phyloP scores from a whole-genome alignment of 1,140 invertebrate genomes.

The Conus ventricosus region DNA sequence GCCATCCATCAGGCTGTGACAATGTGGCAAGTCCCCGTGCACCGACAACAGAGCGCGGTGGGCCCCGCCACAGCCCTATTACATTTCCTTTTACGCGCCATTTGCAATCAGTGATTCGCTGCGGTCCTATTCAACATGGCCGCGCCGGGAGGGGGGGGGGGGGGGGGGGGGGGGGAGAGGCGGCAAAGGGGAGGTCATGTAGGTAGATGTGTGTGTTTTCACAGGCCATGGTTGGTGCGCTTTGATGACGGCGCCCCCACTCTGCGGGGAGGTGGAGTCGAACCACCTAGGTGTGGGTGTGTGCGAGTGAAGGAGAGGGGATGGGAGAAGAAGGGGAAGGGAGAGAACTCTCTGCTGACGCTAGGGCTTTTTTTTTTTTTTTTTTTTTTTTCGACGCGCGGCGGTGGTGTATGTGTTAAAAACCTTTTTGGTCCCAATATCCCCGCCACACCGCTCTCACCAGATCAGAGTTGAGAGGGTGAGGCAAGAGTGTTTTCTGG shows the following conservation, averaged over 20 bases:
- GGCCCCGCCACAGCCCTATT: slow-evolving; percentile 5
- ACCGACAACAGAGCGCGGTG: not conserved
- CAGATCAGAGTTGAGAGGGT: no score
- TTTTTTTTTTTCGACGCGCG: no score
- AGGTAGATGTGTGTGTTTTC: slow-evolving; percentile 24
- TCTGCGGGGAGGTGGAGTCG: not conserved
- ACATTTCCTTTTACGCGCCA: slow-evolving; percentile 29
- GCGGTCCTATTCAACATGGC: slow-evolving; percentile 30
- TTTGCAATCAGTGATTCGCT: slow-evolving; percentile 26
- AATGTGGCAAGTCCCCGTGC: slow-evolving; percentile 24
- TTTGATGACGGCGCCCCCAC: not conserved
- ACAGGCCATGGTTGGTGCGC: not conserved
- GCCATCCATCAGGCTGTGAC: slow-evolving; percentile 20
- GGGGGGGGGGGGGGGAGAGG: not conserved
- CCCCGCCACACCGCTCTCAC: no score
- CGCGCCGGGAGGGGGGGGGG: not conserved
- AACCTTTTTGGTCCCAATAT: no score
- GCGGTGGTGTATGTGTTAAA: no score
- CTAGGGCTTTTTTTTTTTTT: no score
- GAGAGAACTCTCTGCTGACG: not conserved
- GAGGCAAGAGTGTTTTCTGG: no score
- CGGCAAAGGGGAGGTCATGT: not conserved
- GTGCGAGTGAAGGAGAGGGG: not conserved
- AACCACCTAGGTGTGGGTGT: not conserved
- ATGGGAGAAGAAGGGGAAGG: not conserved